A percentile compares a stretch with the other conserved stretches of the same genome.
phyloP scores from a whole-genome alignment of 2,113 vertebrate species.

The Patagioenas fasciata region DNA sequence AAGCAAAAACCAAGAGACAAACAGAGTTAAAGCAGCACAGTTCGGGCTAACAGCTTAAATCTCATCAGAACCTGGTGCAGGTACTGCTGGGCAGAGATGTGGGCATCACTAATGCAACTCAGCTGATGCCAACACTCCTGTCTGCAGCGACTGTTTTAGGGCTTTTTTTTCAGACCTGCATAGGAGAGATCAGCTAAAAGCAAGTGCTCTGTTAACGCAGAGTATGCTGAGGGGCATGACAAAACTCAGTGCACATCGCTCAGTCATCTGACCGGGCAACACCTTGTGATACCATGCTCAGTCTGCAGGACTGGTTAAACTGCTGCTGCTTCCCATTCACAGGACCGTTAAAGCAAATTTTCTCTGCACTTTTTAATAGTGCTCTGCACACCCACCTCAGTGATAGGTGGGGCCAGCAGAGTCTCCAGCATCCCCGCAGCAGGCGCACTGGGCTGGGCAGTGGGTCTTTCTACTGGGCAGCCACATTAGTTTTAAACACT shows the following conservation, averaged over 20 bases:
- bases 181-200: background rate
- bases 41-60: background rate
- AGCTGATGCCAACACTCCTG: background rate
- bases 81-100: background rate
- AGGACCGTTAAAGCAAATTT: background rate
- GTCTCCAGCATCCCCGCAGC: background rate
- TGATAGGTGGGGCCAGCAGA: background rate
- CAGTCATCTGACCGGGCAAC: background rate
- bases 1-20: background rate
- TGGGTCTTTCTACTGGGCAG: background rate
- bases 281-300: background rate
- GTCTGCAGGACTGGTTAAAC: background rate
- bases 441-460: fast-evolving
- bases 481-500: background rate
- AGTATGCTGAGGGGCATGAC: background rate
- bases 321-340: background rate
- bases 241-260: background rate
- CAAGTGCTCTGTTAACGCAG: background rate
- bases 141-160: background rate
- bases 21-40: background rate
- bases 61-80: background rate
- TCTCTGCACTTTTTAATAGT: background rate
- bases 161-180: background rate
- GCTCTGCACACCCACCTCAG: background rate
- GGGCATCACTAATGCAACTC: background rate